Conservation (phyloP, 2,797 vertebrate species). For the Gadopsis marmoratus region DNA sequence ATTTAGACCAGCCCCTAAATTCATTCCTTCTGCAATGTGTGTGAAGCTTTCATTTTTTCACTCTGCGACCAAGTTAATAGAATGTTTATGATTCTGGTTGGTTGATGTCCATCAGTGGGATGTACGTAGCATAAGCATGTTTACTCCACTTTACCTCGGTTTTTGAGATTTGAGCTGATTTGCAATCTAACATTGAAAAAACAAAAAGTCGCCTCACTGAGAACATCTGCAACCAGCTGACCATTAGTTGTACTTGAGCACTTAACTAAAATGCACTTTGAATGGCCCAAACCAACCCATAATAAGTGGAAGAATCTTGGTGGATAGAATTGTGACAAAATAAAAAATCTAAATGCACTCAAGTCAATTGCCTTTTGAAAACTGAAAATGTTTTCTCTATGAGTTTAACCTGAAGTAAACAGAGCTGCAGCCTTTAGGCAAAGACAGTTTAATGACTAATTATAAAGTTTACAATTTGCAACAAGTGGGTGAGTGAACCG, state of each 20-base stretch:
- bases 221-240: slow-evolving; percentile 28
- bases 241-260: slow-evolving; percentile 57
- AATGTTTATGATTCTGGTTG: slow-evolving; percentile 21
- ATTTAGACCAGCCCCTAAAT: slow-evolving; percentile 28
- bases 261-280: slow-evolving; percentile 78
- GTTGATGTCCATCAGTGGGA: slow-evolving; percentile 22
- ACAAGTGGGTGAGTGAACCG: slow-evolving; percentile 64
- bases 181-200: too few relatives aligned
- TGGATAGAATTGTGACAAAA: slow-evolving; percentile 30
- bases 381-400: slow-evolving; percentile 51
- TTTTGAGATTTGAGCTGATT: slow-evolving; percentile 28
- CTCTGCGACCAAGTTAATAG: slow-evolving; percentile 63
- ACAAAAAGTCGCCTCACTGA: slow-evolving; percentile 7
- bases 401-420: slow-evolving; percentile 35
- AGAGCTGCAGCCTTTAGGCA: slow-evolving; percentile 27
- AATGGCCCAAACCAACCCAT: slow-evolving; percentile 47
- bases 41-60: slow-evolving; percentile 66
- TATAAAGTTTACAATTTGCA: slow-evolving; percentile 73
- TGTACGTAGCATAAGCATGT: slow-evolving; percentile 13
- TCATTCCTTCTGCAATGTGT: slow-evolving; percentile 25
- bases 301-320: slow-evolving; percentile 27
- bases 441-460: slow-evolving; percentile 31
- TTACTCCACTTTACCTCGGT: slow-evolving; percentile 22
- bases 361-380: slow-evolving; percentile 65
- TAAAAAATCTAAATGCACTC: slow-evolving; percentile 36